Conservation (phyloP, 2,797 vertebrate genomes). For the Agapornis canus region DNA sequence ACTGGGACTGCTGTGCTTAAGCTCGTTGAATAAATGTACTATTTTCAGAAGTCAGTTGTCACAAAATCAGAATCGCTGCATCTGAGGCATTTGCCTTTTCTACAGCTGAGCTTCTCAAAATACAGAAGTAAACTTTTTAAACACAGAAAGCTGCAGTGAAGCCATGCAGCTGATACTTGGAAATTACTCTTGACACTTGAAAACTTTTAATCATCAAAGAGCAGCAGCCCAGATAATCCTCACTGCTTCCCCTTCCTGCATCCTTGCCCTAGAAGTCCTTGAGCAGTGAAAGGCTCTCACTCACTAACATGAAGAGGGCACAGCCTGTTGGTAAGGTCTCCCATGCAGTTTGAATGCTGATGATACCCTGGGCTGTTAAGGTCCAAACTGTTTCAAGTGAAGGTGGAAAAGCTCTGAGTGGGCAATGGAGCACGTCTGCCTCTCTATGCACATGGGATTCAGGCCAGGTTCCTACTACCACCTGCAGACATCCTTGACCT, state of each 20-base stretch:
- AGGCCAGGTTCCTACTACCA: neutral
- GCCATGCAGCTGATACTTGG: neutral
- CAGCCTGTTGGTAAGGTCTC: neutral
- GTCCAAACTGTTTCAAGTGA: neutral
- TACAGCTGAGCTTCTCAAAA: neutral
- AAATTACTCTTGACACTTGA: neutral
- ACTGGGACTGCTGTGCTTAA: neutral
- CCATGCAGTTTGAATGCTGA: neutral
- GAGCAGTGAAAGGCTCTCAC: neutral
- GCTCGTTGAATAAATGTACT: constrained; percentile 40
- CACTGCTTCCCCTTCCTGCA: neutral
- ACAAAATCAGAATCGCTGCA: neutral
- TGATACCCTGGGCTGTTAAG: neutral
- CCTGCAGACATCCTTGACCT: neutral
- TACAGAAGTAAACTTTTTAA: neutral
- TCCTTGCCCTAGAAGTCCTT: neutral
- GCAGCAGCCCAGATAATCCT: neutral
- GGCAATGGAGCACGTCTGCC: neutral
- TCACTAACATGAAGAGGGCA: neutral
- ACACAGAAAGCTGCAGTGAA: neutral
- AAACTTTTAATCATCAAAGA: neutral
- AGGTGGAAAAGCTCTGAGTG: neutral
- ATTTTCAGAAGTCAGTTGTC: constrained; percentile 36
- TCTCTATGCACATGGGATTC: neutral
- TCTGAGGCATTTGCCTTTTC: neutral